Percentiles rank a stretch among this genome's conserved stretches.
Conservation (phyloP, 2,113 vertebrate species). For the Dipodomys stephensi region DNA sequence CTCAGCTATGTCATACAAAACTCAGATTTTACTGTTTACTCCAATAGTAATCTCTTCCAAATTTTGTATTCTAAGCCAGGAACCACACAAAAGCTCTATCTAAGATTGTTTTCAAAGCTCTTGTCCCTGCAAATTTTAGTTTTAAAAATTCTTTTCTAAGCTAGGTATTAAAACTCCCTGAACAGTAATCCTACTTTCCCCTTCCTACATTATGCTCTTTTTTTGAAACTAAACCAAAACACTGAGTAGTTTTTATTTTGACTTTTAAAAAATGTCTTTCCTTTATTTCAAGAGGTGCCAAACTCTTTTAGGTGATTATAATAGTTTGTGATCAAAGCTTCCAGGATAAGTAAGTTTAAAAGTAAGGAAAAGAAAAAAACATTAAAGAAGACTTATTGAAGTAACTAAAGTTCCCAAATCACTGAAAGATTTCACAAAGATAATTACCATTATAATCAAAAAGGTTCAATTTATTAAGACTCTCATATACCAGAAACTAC, state of each 20-base stretch:
- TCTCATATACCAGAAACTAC: not conserved
- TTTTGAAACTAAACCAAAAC: slow-evolving; percentile 52
- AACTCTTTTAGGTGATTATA: slow-evolving; percentile 57
- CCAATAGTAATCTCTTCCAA: slow-evolving; percentile 50
- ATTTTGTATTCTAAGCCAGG: slow-evolving; percentile 49
- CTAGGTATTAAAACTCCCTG: slow-evolving; percentile 33
- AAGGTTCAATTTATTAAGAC: not conserved
- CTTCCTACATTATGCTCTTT: slow-evolving; percentile 14
- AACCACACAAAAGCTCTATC: slow-evolving; percentile 69
- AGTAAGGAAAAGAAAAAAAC: slow-evolving; percentile 27
- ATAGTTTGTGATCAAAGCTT: slow-evolving; percentile 62
- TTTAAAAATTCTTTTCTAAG: slow-evolving; percentile 59
- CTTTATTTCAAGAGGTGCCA: slow-evolving; percentile 59
- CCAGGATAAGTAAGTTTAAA: slow-evolving; percentile 22
- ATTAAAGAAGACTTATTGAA: slow-evolving; percentile 28
- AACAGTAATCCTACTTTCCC: slow-evolving; percentile 53
- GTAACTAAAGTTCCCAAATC: not conserved
- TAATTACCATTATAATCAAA: not conserved
- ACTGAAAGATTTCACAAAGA: slow-evolving; percentile 40
- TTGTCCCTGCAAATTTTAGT: slow-evolving; percentile 60
- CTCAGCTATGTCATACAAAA: not conserved
- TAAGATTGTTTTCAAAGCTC: slow-evolving; percentile 45
- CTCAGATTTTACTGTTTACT: slow-evolving; percentile 48
- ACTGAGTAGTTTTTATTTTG: slow-evolving; percentile 45
- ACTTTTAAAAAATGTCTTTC: slow-evolving; percentile 43